These are phyloP conservation scores for Microcebus murinus DNA, from an alignment of 2,113 vertebrate genomes.

Conservation along the genomic window DNA sequence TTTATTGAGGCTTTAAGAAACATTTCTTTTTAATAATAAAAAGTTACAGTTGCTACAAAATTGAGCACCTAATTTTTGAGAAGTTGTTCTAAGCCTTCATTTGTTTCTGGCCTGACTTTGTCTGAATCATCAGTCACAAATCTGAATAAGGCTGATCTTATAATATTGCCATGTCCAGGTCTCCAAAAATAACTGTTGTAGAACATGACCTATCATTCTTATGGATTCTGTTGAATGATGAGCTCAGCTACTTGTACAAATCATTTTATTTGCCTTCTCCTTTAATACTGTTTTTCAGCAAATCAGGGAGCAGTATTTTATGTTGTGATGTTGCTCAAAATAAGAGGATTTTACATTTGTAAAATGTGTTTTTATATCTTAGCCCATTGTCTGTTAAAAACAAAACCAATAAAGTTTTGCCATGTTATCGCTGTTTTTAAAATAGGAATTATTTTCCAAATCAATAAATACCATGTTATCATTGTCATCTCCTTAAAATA, in stretches of 20 bases:
- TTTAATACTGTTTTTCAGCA: background rate
- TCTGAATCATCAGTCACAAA: slow-evolving; percentile 36
- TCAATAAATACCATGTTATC: background rate
- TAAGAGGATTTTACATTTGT: background rate
- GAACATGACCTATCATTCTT: slow-evolving; percentile 20
- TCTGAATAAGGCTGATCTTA: slow-evolving; percentile 51
- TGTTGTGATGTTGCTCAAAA: background rate
- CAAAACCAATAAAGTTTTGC: background rate
- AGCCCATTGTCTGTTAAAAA: background rate
- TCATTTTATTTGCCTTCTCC: slow-evolving; percentile 52
- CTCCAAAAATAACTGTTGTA: slow-evolving; percentile 46
- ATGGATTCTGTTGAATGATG: slow-evolving; percentile 19
- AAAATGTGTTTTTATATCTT: slow-evolving; percentile 18
- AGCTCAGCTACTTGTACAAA: slow-evolving; percentile 11
- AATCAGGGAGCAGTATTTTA: background rate
- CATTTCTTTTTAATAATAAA: background rate
- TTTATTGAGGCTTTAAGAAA: background rate
- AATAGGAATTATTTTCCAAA: slow-evolving; percentile 20
- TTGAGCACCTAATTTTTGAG: background rate
- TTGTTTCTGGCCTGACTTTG: slow-evolving; percentile 34
- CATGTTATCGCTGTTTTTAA: slow-evolving; percentile 19
- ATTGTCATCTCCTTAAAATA: background rate
- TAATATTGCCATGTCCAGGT: background rate
- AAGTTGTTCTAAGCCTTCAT: background rate
- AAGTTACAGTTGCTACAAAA: background rate